Percentiles rank a stretch among this genome's conserved stretches.
These are phyloP conservation scores for Brachystomella parvula DNA, from an alignment of 1,140 invertebrate genomes.

Conservation along the genomic window DNA sequence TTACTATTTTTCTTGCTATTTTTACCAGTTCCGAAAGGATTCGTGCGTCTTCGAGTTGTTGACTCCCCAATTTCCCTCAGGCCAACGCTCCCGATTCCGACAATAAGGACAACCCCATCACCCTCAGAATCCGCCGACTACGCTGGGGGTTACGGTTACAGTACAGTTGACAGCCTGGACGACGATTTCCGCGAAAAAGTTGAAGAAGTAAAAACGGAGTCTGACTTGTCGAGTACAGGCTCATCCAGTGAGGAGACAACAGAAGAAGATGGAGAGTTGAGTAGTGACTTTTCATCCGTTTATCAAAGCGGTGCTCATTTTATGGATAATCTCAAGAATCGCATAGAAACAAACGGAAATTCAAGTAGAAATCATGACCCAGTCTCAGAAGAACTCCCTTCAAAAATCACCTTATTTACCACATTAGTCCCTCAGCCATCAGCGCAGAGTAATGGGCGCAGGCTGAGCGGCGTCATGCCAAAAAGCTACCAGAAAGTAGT, in stretches of 20 bases:
- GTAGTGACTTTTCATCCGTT: not conserved
- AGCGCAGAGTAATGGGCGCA: too few relatives aligned
- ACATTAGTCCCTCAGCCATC: too few relatives aligned
- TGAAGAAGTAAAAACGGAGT: not conserved
- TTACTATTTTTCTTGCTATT: too few relatives aligned
- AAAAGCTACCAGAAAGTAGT: too few relatives aligned
- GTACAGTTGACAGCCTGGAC: not conserved
- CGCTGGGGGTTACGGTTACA: constrained; percentile 14
- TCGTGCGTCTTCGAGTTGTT: constrained; percentile 38
- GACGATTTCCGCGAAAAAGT: constrained; percentile 3
- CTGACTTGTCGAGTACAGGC: not conserved
- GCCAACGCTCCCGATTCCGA: constrained; percentile 1
- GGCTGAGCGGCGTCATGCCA: too few relatives aligned
- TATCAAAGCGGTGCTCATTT: not conserved
- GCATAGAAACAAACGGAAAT: not conserved
- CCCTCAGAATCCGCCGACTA: not conserved
- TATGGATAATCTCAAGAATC: not conserved
- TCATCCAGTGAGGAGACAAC: not conserved
- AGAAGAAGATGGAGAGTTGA: not conserved
- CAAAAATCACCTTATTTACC: not conserved
- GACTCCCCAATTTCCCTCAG: constrained; percentile 32
- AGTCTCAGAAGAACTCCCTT: not conserved
- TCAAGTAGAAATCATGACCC: not conserved
- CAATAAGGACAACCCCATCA: not conserved
- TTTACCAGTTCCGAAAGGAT: constrained; percentile 39